Evolutionary conservation across 1,140 invertebrate species (phyloP), one percentile per base, ranked within the genome.

Genomic region (Drosophila santomea): DNA sequence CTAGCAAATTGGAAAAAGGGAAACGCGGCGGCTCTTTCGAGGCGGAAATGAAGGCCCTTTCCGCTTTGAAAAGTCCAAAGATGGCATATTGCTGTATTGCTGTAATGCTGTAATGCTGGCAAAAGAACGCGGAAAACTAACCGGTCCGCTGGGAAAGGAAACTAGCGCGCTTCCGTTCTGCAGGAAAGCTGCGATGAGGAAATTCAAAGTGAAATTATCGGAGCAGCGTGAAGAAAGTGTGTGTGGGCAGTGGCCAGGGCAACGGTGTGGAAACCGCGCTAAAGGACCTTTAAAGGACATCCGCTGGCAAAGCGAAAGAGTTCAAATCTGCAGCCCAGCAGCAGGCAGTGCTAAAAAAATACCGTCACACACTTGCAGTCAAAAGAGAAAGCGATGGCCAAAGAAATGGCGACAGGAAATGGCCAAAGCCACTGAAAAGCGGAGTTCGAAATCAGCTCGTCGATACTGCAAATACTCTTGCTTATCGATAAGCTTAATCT

Each of bases 251-350:
- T 66, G 62, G 50, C 64, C 23, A 43, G 32, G 59, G 71, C 82
- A 78, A 63, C 62, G 75, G 80, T 71, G 47, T 89, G 80, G 62
- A 89, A 88, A 89, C 84, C 84, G 84, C 84, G 85, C 80, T 90
- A 90, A 89, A 89, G 84, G 80, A 89, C 85, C 89, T 89, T 85
- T 85, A 85, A 89, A 89, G 84, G 80, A 89, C 85, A 89, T 89
- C 84, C 84, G 84, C 80, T 61, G 71, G 59, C 68, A 90, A 74
- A 90, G 66, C 54, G 74, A 89, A 89, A 90, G 84, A 89, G 85
- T 89, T 89, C 52, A 74, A 74, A 88, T 84, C 80, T 32, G 32
- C 32, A 32, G 32, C 32, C 32, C 8, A 67, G 57, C 56, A 69
- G 48, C 63, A 62, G 15, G 17, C 38, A 62, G 14, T n/a, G 35